Evolutionary conservation across 2,797 vertebrate genomes (phyloP), one percentile per base, ranked within the genome.

Genomic region (Pogoniulus pusillus): DNA sequence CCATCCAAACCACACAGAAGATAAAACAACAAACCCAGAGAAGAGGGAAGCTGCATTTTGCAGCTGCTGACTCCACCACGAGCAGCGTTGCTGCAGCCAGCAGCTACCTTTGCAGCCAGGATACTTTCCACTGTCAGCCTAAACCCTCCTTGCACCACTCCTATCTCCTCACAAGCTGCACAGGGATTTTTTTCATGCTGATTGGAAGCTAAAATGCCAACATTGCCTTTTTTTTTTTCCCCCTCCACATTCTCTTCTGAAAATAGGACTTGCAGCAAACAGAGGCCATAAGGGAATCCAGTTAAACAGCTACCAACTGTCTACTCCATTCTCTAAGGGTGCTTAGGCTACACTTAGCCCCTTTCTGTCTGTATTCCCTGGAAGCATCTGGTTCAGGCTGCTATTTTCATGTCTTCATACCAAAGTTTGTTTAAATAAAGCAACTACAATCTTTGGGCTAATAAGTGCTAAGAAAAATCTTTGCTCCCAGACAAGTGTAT

Each of bases 341-440:
- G 16, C 14, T 41, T 68, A 89, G 41, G 41, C 69, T 92, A 59
- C 49, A 49, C n/a, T 91, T 65, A 66, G 27, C 27, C 55, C 18
- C 23, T 43, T 57, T 60, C 58, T 57, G 57, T 26, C 4, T n/a
- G 27, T 63, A 68, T 41, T 85, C 62, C 45, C 71, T 80, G 54
- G 54, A 90, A 71, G 54, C 30, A 85, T 74, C 80, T 68, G 45
- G 64, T 80, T 93, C 79, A 80, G 41, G 27, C 57, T 84, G 34
- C 63, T 90, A 85, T 93, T 91, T 84, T 77, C n/a, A 43, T 65
- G 68, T 41, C 71, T 93, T 91, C 59, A 84, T 65, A 85, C 30
- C 76, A 60, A 84, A 84, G 69, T 65, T 66, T 82, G 47, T 89
- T 90, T 57, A 89, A 96, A 93, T 79, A 91, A 93, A 92, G 63